Base-by-base conservation (phyloP, 2,888 invertebrate genomes). In the Sarcophaga subvicina region DNA sequence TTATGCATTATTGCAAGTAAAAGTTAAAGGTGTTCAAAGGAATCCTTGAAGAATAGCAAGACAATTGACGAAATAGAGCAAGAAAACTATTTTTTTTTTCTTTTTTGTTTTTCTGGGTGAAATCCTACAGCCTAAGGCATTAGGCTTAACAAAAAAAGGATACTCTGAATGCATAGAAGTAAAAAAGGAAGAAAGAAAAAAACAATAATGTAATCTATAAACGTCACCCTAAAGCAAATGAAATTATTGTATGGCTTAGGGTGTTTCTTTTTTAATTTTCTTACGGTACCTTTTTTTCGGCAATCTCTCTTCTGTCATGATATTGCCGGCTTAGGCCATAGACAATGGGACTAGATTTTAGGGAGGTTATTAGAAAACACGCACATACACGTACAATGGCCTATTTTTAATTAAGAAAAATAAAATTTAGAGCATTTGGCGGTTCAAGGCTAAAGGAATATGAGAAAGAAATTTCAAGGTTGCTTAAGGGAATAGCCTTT, bases 181-280 rank as follows among this genome's bases (percentile, higher is more conserved):
- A 80, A 59, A 70, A 76, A 62, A 76, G 27, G 3, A 54, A 87
- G 89, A 89, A 76, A 22, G 2, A 59, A 87, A 89, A 90, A 88
- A 88, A 89, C 89, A 88, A 89, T 60, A 70, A 86, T 90, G 90
- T 91, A 91, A 91, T 91, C 92, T 89, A 91, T 91, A 91, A 92
- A 91, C 92, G 91, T 91, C 92, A 91, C 88, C 89, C 90, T 84
- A 71, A 78, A 70, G 77, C 70, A 14, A 69, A 64, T 25, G 81
- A 60, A 80, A 83, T 45, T 84, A 83, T 79, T 79, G 73, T 79
- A 72, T 37, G 66, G 67, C 60, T 64, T 66, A 78, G 78, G 78
- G 78, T 78, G 72, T 78, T 78, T 64, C 64, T 77, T 54, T 62
- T 37, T n/a, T 17, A 22, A 70, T 8, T 67, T 60, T 27, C 10